Evolutionary conservation across 2,797 vertebrate genomes (phyloP).

Genomic region (Micropoecilia bifurca): DNA sequence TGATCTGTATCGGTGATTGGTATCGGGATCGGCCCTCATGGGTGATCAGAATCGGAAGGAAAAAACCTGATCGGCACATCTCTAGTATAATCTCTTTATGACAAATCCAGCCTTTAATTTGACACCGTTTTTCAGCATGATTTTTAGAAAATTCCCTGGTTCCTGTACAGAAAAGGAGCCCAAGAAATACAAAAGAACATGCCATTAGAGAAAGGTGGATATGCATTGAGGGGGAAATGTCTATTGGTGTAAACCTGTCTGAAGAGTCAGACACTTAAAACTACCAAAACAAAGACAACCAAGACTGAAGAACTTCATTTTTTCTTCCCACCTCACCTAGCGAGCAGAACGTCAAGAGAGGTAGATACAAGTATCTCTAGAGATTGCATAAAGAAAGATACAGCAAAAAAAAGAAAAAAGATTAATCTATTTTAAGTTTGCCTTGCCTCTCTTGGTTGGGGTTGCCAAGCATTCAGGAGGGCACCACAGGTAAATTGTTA

Average conservation of each 20-base stretch:
- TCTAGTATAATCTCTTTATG: not conserved
- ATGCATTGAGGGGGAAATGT: not conserved
- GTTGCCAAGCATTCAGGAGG: not conserved
- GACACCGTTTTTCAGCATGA: not conserved
- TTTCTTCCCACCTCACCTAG: not conserved
- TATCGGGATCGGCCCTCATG: no score
- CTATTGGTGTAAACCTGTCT: not conserved
- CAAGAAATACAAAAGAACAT: not conserved
- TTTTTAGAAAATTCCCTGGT: not conserved
- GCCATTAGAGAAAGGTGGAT: not conserved
- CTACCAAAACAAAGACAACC: not conserved
- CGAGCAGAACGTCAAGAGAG: not conserved
- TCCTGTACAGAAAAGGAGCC: not conserved
- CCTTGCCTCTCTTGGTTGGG: not conserved
- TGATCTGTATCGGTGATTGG: no score
- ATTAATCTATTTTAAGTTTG: not conserved
- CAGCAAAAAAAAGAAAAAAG: not conserved
- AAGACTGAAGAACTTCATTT: not conserved
- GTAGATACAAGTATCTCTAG: not conserved
- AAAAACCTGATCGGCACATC: no score
- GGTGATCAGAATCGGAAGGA: no score
- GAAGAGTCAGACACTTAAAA: not conserved
- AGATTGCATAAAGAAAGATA: not conserved
- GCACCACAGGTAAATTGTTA: not conserved
- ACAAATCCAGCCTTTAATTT: not conserved